A percentile compares a stretch with the other conserved stretches of the same genome.
phyloP scores from a whole-genome alignment of 2,113 vertebrate genomes.

The Clarias macrocephalus region DNA sequence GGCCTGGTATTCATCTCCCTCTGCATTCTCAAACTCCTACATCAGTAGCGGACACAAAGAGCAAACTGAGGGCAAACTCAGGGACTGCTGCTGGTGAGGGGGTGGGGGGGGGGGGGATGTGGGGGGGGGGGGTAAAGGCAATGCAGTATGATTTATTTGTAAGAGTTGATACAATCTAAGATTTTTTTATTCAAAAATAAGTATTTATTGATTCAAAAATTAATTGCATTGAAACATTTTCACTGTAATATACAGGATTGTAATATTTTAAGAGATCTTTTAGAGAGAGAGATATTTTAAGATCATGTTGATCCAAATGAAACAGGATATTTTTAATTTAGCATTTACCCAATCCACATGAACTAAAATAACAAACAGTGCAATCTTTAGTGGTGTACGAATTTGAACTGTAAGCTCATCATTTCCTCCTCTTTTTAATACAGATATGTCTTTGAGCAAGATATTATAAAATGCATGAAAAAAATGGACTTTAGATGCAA shows the following conservation, averaged over 20 bases:
- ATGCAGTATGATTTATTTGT: not conserved
- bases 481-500: not conserved
- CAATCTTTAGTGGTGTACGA: not conserved
- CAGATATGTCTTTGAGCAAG: not conserved
- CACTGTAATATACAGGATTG: not conserved
- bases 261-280: not conserved
- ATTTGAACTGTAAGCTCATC: not conserved
- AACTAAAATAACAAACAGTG: not conserved
- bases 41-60: slow-evolving; percentile 27
- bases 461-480: not conserved
- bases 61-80: slow-evolving; percentile 25
- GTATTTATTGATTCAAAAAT: not conserved
- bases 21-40: slow-evolving; percentile 91
- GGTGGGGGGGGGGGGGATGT: no score
- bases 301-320: not conserved
- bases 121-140: not conserved
- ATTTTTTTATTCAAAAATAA: no score
- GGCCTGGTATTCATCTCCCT: slow-evolving; percentile 82
- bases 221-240: not conserved
- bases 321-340: not conserved
- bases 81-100: not conserved
- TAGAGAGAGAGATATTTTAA: no score
- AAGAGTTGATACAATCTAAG: not conserved
- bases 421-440: not conserved
- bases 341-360: not conserved